A percentile compares a stretch with the other conserved stretches of the same genome.
phyloP scores from a whole-genome alignment of 2,888 invertebrate species.

The Hirtodrosophila cameraria region DNA sequence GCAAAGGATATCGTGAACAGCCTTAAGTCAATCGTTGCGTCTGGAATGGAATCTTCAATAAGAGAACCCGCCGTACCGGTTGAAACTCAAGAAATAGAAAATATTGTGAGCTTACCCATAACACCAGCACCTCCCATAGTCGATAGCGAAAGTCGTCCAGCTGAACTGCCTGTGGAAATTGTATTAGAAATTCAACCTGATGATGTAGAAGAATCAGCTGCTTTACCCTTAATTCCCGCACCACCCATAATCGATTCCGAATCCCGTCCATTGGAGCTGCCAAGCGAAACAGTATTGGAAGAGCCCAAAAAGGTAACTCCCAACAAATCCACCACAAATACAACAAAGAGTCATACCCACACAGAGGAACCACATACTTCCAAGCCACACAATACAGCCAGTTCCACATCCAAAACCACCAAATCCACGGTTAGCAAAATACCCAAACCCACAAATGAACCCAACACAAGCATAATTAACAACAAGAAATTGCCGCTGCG shows the following conservation, averaged over 20 bases:
- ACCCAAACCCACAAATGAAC: conserved; percentile 72
- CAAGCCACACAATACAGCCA: conserved; percentile 26
- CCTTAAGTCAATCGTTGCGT: too few relatives aligned
- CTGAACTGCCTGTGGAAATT: conserved; percentile 32
- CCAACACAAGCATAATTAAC: conserved; percentile 27
- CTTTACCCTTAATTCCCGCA: conserved; percentile 41
- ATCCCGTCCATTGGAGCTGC: conserved; percentile 58
- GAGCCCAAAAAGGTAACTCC: conserved; percentile 67
- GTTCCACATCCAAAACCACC: conserved; percentile 33
- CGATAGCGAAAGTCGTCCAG: conserved; percentile 32
- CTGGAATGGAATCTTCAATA: not conserved
- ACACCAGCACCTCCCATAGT: not conserved
- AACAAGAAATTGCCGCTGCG: conserved; percentile 77
- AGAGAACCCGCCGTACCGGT: not conserved
- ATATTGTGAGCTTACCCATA: not conserved
- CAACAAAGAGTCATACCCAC: conserved; percentile 7
- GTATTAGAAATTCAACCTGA: conserved; percentile 1
- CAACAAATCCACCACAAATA: conserved; percentile 22
- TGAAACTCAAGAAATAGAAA: not conserved
- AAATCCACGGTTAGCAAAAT: conserved; percentile 64
- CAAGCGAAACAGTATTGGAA: conserved; percentile 62
- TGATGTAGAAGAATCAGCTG: conserved; percentile 8
- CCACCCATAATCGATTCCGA: conserved; percentile 62
- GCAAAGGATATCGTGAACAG: conserved; percentile 11
- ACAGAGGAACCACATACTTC: conserved; percentile 24